These are phyloP conservation scores for Aurelia aurita complex sp. Pacific DNA, from an alignment of 30 jellyfish, hydroid and myxozoan genomes.

Conservation along the genomic window DNA sequence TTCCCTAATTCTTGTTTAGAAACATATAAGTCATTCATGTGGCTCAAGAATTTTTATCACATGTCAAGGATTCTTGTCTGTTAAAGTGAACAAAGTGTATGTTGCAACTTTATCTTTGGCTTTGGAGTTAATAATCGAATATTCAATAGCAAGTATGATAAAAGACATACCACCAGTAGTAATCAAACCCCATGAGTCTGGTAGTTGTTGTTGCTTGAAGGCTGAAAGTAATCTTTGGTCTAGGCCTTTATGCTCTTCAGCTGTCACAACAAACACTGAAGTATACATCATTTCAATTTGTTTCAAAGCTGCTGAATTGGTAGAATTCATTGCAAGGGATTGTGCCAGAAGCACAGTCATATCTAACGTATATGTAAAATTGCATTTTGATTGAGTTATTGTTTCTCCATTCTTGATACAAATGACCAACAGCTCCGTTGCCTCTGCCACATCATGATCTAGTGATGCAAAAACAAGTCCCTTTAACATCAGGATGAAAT, in stretches of 20 bases:
- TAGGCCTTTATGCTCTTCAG: slow-evolving; percentile 38
- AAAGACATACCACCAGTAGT: slow-evolving; percentile 40
- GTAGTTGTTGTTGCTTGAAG: slow-evolving; percentile 32
- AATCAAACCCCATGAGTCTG: slow-evolving; percentile 48
- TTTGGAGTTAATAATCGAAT: too few relatives aligned
- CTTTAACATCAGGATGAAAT: neutral
- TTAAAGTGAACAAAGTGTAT: too few relatives aligned
- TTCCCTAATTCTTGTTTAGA: too few relatives aligned
- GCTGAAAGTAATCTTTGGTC: slow-evolving; percentile 66
- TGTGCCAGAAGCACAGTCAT: slow-evolving; percentile 85
- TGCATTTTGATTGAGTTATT: slow-evolving; percentile 27
- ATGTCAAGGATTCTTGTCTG: too few relatives aligned
- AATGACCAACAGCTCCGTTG: slow-evolving; percentile 60
- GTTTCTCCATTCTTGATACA: slow-evolving; percentile 16
- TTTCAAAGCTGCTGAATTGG: slow-evolving; percentile 60
- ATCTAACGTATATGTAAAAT: slow-evolving; percentile 66
- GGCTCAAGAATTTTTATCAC: too few relatives aligned
- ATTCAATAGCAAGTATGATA: too few relatives aligned
- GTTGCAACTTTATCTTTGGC: too few relatives aligned
- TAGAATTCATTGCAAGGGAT: slow-evolving; percentile 74
- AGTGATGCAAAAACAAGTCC: neutral
- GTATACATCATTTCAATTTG: slow-evolving; percentile 68
- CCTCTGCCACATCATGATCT: slow-evolving; percentile 94
- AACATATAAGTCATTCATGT: too few relatives aligned
- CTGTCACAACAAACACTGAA: slow-evolving; percentile 24